Conservation (phyloP, 2,888 invertebrate species). For the Idaea aversata region DNA sequence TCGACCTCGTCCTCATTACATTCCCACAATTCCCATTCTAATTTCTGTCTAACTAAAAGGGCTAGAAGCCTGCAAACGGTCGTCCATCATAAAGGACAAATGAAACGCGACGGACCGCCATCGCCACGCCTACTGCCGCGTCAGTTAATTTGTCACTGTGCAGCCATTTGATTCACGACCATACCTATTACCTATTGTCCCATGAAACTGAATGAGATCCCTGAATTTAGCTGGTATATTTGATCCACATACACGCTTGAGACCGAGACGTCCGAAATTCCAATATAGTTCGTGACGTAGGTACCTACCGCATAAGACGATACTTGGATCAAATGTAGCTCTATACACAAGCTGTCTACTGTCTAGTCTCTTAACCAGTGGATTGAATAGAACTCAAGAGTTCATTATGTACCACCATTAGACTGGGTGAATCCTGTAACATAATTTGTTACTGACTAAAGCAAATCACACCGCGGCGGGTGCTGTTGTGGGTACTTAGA, state of each 20-base stretch:
- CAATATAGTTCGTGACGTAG: too few species aligned
- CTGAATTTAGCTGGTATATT: not conserved
- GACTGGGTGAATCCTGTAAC: too few species aligned
- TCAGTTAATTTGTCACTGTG: conserved; percentile 21
- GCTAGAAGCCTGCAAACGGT: conserved; percentile 9
- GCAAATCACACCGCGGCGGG: too few species aligned
- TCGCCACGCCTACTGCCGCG: conserved; percentile 3
- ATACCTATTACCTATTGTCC: conserved; percentile 1
- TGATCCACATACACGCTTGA: not conserved
- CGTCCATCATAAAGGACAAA: conserved; percentile 23
- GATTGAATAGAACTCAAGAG: too few species aligned
- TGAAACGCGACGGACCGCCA: conserved; percentile 10
- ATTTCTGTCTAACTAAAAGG: conserved; percentile 18
- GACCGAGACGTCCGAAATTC: not conserved
- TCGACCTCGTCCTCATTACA: conserved; percentile 8
- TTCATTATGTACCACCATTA: too few species aligned
- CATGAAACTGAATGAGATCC: not conserved
- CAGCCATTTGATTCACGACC: conserved; percentile 4
- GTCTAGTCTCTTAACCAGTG: too few species aligned
- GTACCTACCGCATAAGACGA: too few species aligned
- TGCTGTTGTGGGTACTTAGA: too few species aligned
- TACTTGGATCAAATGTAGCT: too few species aligned
- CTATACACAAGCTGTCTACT: too few species aligned
- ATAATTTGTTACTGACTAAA: too few species aligned
- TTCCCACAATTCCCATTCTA: conserved; percentile 19